Base-by-base conservation (phyloP, 2,888 invertebrate genomes). In the Phania funesta region DNA sequence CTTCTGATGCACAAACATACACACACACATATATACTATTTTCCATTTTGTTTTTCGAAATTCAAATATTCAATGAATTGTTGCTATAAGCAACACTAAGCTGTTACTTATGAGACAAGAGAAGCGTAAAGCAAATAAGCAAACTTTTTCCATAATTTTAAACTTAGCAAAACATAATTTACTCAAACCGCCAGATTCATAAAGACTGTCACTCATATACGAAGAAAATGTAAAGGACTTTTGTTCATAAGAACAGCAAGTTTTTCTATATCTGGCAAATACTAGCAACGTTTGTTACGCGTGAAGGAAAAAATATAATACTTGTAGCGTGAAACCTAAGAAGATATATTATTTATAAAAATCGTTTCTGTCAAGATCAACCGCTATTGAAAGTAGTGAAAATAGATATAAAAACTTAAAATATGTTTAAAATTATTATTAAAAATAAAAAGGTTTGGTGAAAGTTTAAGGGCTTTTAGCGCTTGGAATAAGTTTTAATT, bases 131-230 rank as follows among this genome's bases (percentile, higher is more conserved):
- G 24, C 8, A 58, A 48, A 4, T 20, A 18, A 50, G 58, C 29
- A 73, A 73, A 73, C 65, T 73, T 73, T 79, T 79, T 32, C 52
- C 32, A 67, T 52, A 65, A 62, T 71, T 58, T 50, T 65, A 32
- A 78, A 78, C 71, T 73, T 32, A 13, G 38, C 24, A 58, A 60
- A 58, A 78, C 58, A 67, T 65, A 65, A 65, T 71, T 78, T 78
- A 58, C 32, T 29, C 22, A 50, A 52, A 50, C 70, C 56, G 22
- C 54, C 64, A 65, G 64, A 48, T 70, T 70, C 62, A 78, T 71
- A 71, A 78, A 65, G 56, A 65, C 29, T 22, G 29, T 16, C 71
- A 35, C 68, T n/a, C n/a, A 11, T 11, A 38, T 38, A 38, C n/a
- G 35, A 38, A 13, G n/a, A 26, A 5, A 38, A 38, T 38, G 11